phyloP scores from a whole-genome alignment of 2,113 vertebrate genomes.

The Clarias magur region DNA sequence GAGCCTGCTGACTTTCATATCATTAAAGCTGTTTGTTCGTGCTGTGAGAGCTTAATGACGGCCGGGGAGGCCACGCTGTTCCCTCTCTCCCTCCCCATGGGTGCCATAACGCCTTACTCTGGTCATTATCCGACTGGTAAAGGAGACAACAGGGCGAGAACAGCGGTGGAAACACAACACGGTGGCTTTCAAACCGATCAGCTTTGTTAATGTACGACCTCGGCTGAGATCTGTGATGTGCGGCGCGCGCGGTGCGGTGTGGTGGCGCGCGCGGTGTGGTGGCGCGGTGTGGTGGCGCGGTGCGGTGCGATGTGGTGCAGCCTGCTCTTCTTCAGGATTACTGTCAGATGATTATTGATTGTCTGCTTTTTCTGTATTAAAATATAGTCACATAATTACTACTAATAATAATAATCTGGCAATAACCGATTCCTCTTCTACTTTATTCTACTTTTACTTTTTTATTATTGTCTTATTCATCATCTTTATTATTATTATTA shows the following conservation, averaged over 20 bases:
- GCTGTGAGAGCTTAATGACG: slow-evolving; percentile 72
- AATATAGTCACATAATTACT: background rate
- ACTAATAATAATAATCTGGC: background rate
- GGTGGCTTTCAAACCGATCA: slow-evolving; percentile 66
- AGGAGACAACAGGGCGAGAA: slow-evolving; percentile 67
- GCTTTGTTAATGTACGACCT: slow-evolving; percentile 66
- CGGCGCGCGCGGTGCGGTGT: no score
- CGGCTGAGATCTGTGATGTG: background rate
- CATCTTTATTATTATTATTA: background rate
- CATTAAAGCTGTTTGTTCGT: slow-evolving; percentile 57
- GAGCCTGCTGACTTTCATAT: slow-evolving; percentile 46
- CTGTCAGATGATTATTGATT: background rate
- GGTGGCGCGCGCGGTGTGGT: no score
- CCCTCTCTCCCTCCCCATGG: slow-evolving; percentile 65
- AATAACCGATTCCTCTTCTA: background rate
- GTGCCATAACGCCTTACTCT: slow-evolving; percentile 72
- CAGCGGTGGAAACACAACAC: slow-evolving; percentile 55
- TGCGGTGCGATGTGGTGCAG: background rate
- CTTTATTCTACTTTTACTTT: background rate
- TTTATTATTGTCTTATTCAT: background rate
- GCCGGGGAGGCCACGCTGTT: slow-evolving; percentile 69
- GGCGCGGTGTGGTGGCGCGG: no score
- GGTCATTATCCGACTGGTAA: slow-evolving; percentile 77
- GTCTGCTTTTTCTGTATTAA: background rate
- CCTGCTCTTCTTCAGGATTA: slow-evolving; percentile 27